These are phyloP conservation scores for Theonella swinhoei DNA, from an alignment of 37 sponge, comb jelly and placozoan species.

Conservation along the genomic window DNA sequence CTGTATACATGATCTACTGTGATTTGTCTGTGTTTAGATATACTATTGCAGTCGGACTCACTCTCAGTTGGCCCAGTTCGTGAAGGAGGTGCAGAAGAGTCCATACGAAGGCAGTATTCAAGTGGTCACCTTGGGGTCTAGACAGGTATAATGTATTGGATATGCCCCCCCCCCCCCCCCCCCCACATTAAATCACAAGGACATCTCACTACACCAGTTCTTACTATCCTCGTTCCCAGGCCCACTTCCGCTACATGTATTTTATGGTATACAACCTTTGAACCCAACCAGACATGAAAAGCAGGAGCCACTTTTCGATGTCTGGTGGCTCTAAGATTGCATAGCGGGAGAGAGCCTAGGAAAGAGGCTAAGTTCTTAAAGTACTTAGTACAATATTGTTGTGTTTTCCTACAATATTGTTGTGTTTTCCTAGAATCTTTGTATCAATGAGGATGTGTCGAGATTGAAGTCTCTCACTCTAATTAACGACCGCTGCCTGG, in stretches of 20 bases:
- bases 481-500: slow-evolving; percentile 95
- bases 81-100: slow-evolving; percentile 90
- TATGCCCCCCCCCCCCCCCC: no score
- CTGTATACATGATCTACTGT: no score
- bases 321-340: no score
- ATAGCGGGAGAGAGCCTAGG: no score
- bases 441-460: slow-evolving; percentile 63
- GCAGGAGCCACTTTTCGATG: no score
- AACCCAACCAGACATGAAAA: no score
- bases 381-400: no score
- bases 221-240: neutral
- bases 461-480: slow-evolving; percentile 68
- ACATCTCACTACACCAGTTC: neutral
- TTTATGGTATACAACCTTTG: neutral
- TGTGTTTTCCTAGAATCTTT: neutral
- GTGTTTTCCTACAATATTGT: no score
- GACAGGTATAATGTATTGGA: slow-evolving; percentile 62
- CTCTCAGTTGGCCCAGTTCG: slow-evolving; percentile 97
- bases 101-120: slow-evolving; percentile 64
- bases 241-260: neutral
- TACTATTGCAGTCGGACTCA: slow-evolving; percentile 99
- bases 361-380: no score
- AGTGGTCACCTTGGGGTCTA: slow-evolving; percentile 85
- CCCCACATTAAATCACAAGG: no score
- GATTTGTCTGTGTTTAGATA: slow-evolving; percentile 57